Evolutionary conservation across 1,140 invertebrate genomes (phyloP).

Genomic region (Cotesia chilonis): DNA sequence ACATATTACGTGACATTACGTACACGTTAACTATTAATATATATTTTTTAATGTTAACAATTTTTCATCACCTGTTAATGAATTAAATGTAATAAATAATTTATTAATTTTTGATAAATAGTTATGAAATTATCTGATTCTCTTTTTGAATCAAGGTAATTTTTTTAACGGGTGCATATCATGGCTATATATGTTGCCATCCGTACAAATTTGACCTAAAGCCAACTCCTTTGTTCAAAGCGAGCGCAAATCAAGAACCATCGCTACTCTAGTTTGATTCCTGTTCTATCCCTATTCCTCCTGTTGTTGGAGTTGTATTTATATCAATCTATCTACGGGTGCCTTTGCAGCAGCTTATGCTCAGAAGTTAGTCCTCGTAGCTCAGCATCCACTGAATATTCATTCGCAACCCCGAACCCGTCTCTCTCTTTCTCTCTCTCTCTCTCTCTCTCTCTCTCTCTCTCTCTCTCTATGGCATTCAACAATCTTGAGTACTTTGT

Average conservation of each 20-base stretch:
- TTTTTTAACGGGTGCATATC: too few relatives aligned
- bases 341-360: constrained; percentile 5
- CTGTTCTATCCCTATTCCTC: too few relatives aligned
- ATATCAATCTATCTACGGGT: not conserved
- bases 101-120: too few relatives aligned
- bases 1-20: too few relatives aligned
- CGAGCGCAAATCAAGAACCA: constrained; percentile 54
- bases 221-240: constrained; percentile 52
- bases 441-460: constrained; percentile 24
- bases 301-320: not conserved
- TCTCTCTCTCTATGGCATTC: constrained; percentile 40
- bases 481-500: constrained; percentile 56
- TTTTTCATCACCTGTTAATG: too few relatives aligned
- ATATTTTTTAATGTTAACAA: too few relatives aligned
- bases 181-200: constrained; percentile 4
- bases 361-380: constrained; percentile 44
- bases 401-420: constrained; percentile 47
- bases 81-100: too few relatives aligned
- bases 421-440: constrained; percentile 28
- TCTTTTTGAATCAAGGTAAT: too few relatives aligned
- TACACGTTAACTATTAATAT: too few relatives aligned
- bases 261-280: constrained; percentile 39
- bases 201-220: constrained; percentile 52
- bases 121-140: too few relatives aligned
- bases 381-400: constrained; percentile 58